phyloP scores from a whole-genome alignment of 2,797 vertebrate genomes.

The Gymnothorax reevesii region DNA sequence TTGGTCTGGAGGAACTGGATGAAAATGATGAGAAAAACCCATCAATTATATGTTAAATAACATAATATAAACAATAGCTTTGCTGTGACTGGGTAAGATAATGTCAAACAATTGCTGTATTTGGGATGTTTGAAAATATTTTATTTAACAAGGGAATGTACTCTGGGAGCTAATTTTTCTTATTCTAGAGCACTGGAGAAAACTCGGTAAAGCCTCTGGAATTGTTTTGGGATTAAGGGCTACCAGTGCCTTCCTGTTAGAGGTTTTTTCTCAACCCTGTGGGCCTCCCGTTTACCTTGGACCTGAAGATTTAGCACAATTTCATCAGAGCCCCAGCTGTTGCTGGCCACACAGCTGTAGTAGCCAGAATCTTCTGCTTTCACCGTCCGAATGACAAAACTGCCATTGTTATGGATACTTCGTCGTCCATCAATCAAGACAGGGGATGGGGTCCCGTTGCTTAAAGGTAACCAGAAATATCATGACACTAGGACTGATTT shows the following conservation, averaged over 20 bases:
- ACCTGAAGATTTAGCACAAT: conserved; percentile 95
- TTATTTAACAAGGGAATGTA: too few species aligned
- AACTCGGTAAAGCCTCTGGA: too few species aligned
- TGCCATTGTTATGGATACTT: conserved; percentile 90
- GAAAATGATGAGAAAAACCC: conserved; percentile 24
- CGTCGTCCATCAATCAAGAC: conserved; percentile 91
- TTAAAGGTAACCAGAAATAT: conserved; percentile 50
- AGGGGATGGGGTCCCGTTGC: conserved; percentile 92
- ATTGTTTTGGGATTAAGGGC: too few species aligned
- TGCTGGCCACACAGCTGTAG: conserved; percentile 93
- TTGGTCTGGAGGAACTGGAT: conserved; percentile 93
- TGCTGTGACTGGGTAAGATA: background rate
- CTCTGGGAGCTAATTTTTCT: too few species aligned
- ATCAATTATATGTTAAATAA: background rate
- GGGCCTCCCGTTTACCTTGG: conserved; percentile 77
- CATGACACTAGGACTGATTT: background rate
- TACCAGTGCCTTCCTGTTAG: too few species aligned
- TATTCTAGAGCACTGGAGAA: too few species aligned
- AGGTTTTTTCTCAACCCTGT: background rate
- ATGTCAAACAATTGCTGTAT: background rate
- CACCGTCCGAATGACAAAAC: conserved; percentile 94
- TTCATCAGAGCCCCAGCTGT: conserved; percentile 97
- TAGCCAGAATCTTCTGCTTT: conserved; percentile 98
- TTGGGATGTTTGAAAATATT: background rate
- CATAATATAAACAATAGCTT: background rate